Base-by-base conservation (phyloP, 2,888 invertebrate genomes). In the Amphipoea oculea region DNA sequence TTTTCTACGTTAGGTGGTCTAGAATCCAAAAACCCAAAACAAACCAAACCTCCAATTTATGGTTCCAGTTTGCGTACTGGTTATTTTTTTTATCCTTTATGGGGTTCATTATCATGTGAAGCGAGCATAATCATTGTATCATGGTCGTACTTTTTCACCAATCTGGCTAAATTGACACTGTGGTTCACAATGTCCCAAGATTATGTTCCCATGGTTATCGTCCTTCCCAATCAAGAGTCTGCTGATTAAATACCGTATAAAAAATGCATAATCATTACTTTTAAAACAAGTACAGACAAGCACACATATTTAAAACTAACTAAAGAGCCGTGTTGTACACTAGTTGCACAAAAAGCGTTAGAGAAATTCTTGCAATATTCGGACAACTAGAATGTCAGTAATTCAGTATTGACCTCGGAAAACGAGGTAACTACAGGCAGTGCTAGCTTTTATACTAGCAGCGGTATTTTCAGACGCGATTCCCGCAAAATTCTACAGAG, bases 301-400 rank as follows among this genome's bases (percentile, higher is more conserved):
- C n/a, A 69, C 40, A 60, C 3, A 29, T 20, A 83, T 36, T 40
- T 65, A 54, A 45, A n/a, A 60, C 11, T 40, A 40, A 36, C 54
- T 62, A 36, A 54, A 80, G 45, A 40, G 48, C 65, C 12, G 65
- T 83, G 81, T n/a, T 36, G 48, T 57, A 51, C 57, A 57, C n/a
- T 69, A 51, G 12, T 78, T 48, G 48, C n/a, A 70, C 14, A 60
- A 48, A 65, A 83, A 78, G 23, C 45, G 4, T 45, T 62, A 54
- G 7, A 48, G 5, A 57, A 69, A 65, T 40, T 63, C 17, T n/a
- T 65, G 20, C 36, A 63, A 42, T 48, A 48, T 40, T 29, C 20
- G 4, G 7, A 75, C 17, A n/a, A 11, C 7, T 29, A 29, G 36
- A 51, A 4, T 51, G 51, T 75, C n/a, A 17, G 14, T 45, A 76